Evolutionary conservation across 2,888 invertebrate species (phyloP), one percentile per base, ranked within the genome.

Genomic region (Augiades crinisus): DNA sequence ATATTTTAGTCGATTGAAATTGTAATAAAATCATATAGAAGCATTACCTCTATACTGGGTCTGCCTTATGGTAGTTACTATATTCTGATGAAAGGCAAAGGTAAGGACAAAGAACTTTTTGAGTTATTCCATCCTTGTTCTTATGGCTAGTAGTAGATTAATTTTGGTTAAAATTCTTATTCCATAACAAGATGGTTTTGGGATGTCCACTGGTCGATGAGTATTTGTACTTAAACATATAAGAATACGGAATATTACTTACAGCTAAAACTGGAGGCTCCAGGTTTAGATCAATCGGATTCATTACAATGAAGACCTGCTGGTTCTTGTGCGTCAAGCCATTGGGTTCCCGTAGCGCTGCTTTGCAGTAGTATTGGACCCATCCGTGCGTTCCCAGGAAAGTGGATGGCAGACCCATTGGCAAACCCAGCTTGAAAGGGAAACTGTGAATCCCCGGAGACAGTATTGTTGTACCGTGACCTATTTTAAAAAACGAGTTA

Each of bases 291-390:
- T 98, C 97, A 62, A 98, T 97, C 3, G 98, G 98, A 80, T 96
- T 98, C 97, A 98, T 97, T 2, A 98, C 97, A 68, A 98, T 97
- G 81, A 98, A 98, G n/a, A 98, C 98, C 85, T 98, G 98, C 78
- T 98, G 97, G 77, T 98, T 98, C 81, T 98, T 98, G 75, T 98
- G 98, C 3, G 96, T 96, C 27, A 98, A 87, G 0, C 97, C 97
- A 60, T 94, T 95, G 5, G 97, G 96, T 68, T 98, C 98, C 40
- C 96, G 89, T 12, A 97, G 86, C 0, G 97, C 97, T 13, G 97
- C 96, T 78, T 97, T 97, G 72, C 97, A 98, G 75, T 94, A 98
- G 82, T 97, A 98, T 81, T 98, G 98, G 38, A 98, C 97, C 97
- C 97, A 98, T 41, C 98, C 98, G 69, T 97, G 96, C 59, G 97